phyloP scores from a whole-genome alignment of 2,797 vertebrate genomes.

The Chaetodon trifasciatus region DNA sequence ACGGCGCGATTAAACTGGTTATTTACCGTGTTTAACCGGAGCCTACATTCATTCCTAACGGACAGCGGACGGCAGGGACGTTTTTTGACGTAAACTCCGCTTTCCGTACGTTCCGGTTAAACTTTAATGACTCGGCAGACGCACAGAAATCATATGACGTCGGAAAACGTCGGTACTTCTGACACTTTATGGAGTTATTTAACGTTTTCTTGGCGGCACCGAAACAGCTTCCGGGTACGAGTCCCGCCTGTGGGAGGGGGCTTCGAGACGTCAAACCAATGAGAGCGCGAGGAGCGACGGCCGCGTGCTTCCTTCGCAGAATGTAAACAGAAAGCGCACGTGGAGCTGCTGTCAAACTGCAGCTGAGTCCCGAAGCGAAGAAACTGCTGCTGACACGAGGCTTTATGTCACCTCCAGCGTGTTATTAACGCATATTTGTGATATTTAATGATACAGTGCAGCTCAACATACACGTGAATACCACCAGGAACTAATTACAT shows the following conservation, averaged over 20 bases:
- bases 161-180: rapidly evolving
- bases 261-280: constrained; percentile 76
- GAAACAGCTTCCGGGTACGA: constrained; percentile 56
- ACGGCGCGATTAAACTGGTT: rapidly evolving
- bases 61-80: rapidly evolving
- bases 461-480: no score
- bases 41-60: background rate
- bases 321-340: constrained; percentile 86
- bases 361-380: background rate
- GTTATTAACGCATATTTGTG: no score
- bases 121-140: constrained; percentile 45
- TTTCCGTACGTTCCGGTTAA: constrained; percentile 81
- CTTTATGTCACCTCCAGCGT: rapidly evolving
- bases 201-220: constrained; percentile 15
- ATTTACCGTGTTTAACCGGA: background rate
- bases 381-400: background rate
- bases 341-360: constrained; percentile 67
- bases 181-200: rapidly evolving
- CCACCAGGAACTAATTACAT: background rate
- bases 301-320: constrained; percentile 77
- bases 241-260: constrained; percentile 67
- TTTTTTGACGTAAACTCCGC: constrained; percentile 49
- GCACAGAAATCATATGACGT: rapidly evolving
- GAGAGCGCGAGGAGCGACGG: constrained; percentile 25
- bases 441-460: background rate